These are phyloP conservation scores for Anoura caudifer DNA, from an alignment of 2,113 vertebrate genomes.

Conservation along the genomic window DNA sequence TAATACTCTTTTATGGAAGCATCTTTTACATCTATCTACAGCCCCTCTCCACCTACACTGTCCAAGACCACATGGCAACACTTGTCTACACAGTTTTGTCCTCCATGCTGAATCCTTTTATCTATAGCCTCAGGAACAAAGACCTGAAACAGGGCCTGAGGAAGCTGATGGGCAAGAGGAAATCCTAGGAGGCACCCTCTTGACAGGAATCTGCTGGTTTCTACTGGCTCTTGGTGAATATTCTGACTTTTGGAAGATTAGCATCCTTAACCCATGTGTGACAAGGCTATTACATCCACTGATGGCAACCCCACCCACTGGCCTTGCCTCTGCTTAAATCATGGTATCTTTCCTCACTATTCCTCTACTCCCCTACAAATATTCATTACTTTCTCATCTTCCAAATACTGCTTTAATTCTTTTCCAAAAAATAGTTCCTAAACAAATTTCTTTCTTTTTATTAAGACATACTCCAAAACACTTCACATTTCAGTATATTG, in stretches of 20 bases:
- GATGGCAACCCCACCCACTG: background rate
- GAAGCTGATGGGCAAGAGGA: background rate
- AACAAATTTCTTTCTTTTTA: background rate
- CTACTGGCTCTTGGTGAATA: background rate
- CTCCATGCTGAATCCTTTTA: conserved; percentile 58
- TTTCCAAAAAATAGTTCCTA: background rate
- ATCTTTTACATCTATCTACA: conserved; percentile 70
- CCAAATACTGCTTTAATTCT: background rate
- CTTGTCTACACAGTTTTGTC: conserved; percentile 47
- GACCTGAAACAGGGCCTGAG: conserved; percentile 47
- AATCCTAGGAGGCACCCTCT: background rate
- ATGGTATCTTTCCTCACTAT: background rate
- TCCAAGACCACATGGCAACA: conserved; percentile 41
- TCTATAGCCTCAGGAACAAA: conserved; percentile 61
- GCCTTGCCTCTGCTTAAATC: background rate
- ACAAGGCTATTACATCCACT: background rate
- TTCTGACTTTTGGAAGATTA: background rate
- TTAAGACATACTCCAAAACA: background rate
- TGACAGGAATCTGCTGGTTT: background rate
- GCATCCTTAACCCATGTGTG: background rate
- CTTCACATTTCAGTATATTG: background rate
- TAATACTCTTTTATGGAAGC: conserved; percentile 65
- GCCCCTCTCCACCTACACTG: conserved; percentile 54
- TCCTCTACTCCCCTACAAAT: background rate
- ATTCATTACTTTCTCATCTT: background rate